Evolutionary conservation across 2,113 vertebrate species (phyloP).

Genomic region (Bujurquina vittata): DNA sequence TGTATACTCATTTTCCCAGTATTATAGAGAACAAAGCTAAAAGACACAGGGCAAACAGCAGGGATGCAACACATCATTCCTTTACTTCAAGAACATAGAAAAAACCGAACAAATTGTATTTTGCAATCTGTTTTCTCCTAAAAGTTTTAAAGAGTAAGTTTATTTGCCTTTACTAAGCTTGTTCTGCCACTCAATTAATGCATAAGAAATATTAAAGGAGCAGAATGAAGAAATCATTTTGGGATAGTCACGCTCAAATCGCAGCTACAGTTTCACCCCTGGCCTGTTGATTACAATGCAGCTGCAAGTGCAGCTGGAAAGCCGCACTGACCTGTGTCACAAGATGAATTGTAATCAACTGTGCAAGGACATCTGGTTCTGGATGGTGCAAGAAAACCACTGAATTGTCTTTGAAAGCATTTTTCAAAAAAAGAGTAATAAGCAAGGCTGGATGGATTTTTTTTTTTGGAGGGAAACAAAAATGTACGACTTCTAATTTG

Average conservation of each 20-base stretch:
- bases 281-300: constrained; percentile 69
- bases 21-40: background rate
- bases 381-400: constrained; percentile 36
- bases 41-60: background rate
- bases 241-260: constrained; percentile 52
- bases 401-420: constrained; percentile 18
- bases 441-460: background rate
- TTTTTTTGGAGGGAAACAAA: constrained; percentile 1
- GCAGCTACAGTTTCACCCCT: constrained; percentile 64
- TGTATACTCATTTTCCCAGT: background rate
- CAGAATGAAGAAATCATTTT: constrained; percentile 14
- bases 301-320: constrained; percentile 67
- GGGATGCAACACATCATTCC: background rate
- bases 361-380: constrained; percentile 58
- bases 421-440: constrained; percentile 29
- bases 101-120: constrained; percentile 5
- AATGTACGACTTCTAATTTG: background rate
- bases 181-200: constrained; percentile 24
- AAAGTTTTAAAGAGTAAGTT: background rate
- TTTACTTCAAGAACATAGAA: constrained; percentile 11
- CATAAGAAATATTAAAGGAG: constrained; percentile 8
- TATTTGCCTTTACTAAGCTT: background rate
- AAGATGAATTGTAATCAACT: constrained; percentile 67
- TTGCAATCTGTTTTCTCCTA: constrained; percentile 29
- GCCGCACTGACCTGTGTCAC: constrained; percentile 32